phyloP scores from a whole-genome alignment of 2,888 invertebrate species.

The Cacoxenus indagator region DNA sequence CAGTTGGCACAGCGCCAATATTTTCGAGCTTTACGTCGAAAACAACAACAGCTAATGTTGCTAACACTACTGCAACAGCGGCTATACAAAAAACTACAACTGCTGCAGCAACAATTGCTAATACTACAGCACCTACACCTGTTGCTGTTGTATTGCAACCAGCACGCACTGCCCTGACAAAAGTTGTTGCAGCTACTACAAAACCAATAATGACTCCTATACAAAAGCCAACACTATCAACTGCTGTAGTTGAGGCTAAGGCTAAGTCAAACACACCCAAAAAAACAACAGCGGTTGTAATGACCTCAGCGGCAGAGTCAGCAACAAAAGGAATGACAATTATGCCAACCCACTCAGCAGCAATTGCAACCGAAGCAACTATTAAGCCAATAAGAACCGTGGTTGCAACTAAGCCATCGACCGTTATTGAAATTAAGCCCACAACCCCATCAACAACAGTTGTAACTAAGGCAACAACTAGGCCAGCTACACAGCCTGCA shows the following conservation, averaged over 20 bases:
- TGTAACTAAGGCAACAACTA: not conserved
- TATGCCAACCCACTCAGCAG: conserved; percentile 23
- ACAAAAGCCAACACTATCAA: conserved; percentile 5
- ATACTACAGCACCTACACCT: conserved; percentile 31
- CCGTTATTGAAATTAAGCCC: conserved; percentile 18
- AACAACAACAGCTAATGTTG: conserved; percentile 18
- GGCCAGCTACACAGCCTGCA: conserved; percentile 27
- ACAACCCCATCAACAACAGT: conserved; percentile 2
- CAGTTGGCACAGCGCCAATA: conserved; percentile 30
- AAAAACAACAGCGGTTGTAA: conserved; percentile 21
- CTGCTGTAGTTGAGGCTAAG: not conserved
- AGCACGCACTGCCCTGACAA: conserved; percentile 5
- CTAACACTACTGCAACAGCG: conserved; percentile 4
- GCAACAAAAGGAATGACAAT: not conserved
- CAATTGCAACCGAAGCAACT: conserved; percentile 23
- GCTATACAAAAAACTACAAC: conserved; percentile 9
- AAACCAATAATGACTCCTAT: conserved; percentile 14
- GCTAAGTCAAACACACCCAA: not conserved
- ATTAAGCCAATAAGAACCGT: not conserved
- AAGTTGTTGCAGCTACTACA: conserved; percentile 7
- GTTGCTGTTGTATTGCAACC: not conserved
- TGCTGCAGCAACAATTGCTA: conserved; percentile 21
- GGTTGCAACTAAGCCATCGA: not conserved
- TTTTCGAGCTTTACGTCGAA: conserved; percentile 37
- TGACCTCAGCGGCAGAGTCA: conserved; percentile 5